Evolutionary conservation across 1,140 invertebrate species (phyloP).

Genomic region (Drosophila suzukii): DNA sequence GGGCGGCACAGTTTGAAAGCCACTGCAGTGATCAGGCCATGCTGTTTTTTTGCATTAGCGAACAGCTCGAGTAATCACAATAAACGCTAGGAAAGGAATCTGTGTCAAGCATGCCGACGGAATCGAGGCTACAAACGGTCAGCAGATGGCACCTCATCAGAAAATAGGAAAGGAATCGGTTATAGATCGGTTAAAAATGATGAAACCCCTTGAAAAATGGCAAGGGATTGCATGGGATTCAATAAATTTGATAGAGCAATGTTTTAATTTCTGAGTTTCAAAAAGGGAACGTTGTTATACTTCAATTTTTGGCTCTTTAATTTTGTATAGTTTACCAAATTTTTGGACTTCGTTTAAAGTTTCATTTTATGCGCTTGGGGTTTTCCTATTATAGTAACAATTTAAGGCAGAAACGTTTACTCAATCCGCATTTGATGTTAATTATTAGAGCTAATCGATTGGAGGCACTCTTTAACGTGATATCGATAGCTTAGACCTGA

Average conservation of each 20-base stretch:
- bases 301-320: too few species aligned
- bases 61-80: conserved; percentile 41
- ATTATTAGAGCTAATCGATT: conserved; percentile 6
- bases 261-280: background rate
- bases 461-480: conserved; percentile 1
- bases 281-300: background rate
- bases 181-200: background rate
- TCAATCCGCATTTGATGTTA: background rate
- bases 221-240: too few species aligned
- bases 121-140: conserved; percentile 1
- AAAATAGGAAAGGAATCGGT: background rate
- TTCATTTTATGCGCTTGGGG: too few species aligned
- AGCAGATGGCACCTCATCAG: conserved; percentile 14
- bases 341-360: too few species aligned
- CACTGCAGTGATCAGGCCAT: conserved; percentile 25
- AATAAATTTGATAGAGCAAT: too few species aligned
- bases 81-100: conserved; percentile 60
- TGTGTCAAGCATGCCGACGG: conserved; percentile 56
- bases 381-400: too few species aligned
- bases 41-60: conserved; percentile 34
- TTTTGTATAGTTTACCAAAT: too few species aligned
- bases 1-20: conserved; percentile 58
- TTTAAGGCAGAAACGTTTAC: too few species aligned
- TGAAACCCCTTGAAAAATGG: background rate
- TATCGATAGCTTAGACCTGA: conserved; percentile 18